Evolutionary conservation across 2,888 invertebrate species (phyloP).

Genomic region (Agriopis leucophaearia): DNA sequence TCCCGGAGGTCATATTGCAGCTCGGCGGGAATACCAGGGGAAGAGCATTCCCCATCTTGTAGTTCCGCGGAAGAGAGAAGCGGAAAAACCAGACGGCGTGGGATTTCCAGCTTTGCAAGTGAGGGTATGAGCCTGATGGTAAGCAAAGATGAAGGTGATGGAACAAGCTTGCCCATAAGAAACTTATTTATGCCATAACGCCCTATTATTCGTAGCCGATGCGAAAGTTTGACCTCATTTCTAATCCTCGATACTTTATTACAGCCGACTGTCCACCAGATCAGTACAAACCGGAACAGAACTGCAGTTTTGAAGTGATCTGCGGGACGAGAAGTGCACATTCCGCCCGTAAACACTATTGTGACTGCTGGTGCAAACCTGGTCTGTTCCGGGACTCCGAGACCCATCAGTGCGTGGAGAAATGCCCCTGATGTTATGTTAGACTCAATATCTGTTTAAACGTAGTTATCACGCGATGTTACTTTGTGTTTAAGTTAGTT

Average conservation of each 20-base stretch:
- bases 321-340: conserved; percentile 58
- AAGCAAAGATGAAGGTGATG: too few species aligned
- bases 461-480: neutral
- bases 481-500: neutral
- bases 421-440: conserved; percentile 44
- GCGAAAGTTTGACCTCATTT: neutral
- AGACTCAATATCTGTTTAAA: neutral
- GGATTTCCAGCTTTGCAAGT: too few species aligned
- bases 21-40: too few species aligned
- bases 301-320: conserved; percentile 60
- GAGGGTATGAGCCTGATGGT: too few species aligned
- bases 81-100: too few species aligned
- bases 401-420: conserved; percentile 54
- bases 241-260: conserved; percentile 22
- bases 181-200: neutral
- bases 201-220: neutral
- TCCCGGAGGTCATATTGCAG: too few species aligned
- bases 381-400: conserved; percentile 53
- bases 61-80: too few species aligned
- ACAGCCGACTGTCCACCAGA: conserved; percentile 63
- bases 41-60: too few species aligned
- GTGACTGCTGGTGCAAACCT: conserved; percentile 66
- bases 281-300: conserved; percentile 60
- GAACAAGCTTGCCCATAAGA: too few species aligned
- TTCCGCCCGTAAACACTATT: conserved; percentile 56